Conservation (phyloP, 2,888 invertebrate genomes). For the Gryllus longicercus region DNA sequence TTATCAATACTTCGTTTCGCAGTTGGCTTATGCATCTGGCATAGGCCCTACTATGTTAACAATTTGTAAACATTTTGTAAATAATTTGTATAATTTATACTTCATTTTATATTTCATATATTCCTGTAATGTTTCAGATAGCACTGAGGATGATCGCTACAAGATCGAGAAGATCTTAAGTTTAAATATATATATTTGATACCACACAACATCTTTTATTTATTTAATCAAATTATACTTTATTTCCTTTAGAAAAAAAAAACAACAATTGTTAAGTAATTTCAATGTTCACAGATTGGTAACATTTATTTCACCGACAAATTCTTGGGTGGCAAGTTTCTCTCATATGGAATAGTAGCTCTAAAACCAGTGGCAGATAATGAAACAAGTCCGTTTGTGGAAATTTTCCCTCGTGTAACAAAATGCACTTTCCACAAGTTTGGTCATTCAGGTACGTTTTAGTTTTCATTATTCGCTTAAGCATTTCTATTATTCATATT, state of each 20-base stretch:
- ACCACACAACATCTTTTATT: neutral
- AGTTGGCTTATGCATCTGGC: too few species aligned
- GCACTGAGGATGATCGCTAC: too few species aligned
- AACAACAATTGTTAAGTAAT: neutral
- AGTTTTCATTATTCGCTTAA: neutral
- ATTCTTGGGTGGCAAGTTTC: slow-evolving; percentile 80
- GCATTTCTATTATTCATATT: neutral
- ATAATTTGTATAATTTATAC: neutral
- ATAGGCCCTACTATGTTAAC: neutral
- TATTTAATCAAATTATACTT: too few species aligned
- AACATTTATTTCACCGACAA: slow-evolving; percentile 84
- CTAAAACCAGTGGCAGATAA: slow-evolving; percentile 82
- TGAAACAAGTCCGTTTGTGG: slow-evolving; percentile 82
- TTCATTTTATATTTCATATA: neutral
- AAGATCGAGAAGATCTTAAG: neutral
- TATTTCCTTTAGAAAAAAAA: slow-evolving; percentile 34
- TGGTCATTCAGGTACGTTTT: slow-evolving; percentile 62
- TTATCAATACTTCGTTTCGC: too few species aligned
- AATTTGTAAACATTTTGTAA: neutral
- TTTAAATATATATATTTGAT: neutral
- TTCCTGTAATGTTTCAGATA: neutral
- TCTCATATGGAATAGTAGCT: slow-evolving; percentile 81
- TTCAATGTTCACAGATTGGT: slow-evolving; percentile 55
- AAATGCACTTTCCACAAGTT: slow-evolving; percentile 89
- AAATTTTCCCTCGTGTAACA: slow-evolving; percentile 73